Evolutionary conservation across 2,113 vertebrate species (phyloP).

Genomic region (Rhodinocichla rosea): DNA sequence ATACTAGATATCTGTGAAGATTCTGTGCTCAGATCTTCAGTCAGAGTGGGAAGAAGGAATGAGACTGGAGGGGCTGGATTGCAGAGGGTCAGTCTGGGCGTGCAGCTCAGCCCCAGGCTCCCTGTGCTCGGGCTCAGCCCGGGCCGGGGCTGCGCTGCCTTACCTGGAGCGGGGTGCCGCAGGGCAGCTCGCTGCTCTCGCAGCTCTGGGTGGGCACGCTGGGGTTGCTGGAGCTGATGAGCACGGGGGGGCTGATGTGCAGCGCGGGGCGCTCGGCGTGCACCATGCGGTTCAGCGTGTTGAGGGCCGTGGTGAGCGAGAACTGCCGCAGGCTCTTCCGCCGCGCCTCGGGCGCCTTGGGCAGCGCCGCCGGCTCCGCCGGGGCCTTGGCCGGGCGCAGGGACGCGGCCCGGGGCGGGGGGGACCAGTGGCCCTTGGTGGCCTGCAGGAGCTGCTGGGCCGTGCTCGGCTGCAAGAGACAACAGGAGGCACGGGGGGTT

Average conservation of each 20-base stretch:
- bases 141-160: not conserved
- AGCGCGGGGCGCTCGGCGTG: constrained; percentile 63
- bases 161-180: constrained; percentile 77
- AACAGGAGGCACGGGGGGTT: accelerated
- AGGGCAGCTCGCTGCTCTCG: constrained; percentile 62
- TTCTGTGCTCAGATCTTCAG: not conserved
- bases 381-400: constrained; percentile 59
- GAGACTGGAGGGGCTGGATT: accelerated
- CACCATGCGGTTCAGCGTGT: constrained; percentile 78
- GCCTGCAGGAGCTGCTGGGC: constrained; percentile 83
- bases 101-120: not conserved
- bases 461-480: constrained; percentile 77
- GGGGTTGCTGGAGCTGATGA: constrained; percentile 80
- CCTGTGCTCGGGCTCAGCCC: accelerated
- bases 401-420: constrained; percentile 13
- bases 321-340: constrained; percentile 75
- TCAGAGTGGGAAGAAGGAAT: not conserved
- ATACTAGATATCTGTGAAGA: not conserved
- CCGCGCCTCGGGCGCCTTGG: constrained; percentile 68
- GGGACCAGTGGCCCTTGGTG: constrained; percentile 67
- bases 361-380: not conserved
- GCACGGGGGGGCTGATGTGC: constrained; percentile 72
- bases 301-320: constrained; percentile 74
- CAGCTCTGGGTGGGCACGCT: constrained; percentile 61
- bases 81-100: accelerated